Percentiles rank a stretch among this genome's conserved stretches.
Evolutionary conservation across 2,888 invertebrate species (phyloP).

Genomic region (Clostera curtula): DNA sequence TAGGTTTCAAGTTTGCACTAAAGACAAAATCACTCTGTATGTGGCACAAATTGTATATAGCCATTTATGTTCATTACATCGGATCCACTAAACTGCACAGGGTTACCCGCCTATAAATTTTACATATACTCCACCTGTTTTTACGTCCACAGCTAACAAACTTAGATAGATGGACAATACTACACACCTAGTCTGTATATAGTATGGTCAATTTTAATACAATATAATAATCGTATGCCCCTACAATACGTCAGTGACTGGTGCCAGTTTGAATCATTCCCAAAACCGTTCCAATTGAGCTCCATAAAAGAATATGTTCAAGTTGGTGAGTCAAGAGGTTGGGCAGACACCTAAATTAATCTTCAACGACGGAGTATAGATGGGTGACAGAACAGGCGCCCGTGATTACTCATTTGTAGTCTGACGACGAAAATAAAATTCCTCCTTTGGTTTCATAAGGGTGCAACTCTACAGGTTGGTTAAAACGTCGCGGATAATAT

Average conservation of each 20-base stretch:
- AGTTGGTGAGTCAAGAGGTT: slow-evolving; percentile 38
- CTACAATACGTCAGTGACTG: background rate
- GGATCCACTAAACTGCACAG: too few species aligned
- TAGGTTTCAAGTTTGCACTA: too few species aligned
- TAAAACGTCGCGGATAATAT: background rate
- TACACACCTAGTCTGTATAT: too few species aligned
- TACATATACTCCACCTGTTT: too few species aligned
- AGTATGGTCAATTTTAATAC: too few species aligned
- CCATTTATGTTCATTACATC: too few species aligned
- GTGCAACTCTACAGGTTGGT: background rate
- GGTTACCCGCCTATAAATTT: too few species aligned
- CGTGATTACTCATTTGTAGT: slow-evolving; percentile 35
- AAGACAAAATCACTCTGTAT: too few species aligned
- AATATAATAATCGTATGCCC: too few species aligned
- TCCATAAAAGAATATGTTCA: slow-evolving; percentile 25
- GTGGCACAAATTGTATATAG: too few species aligned
- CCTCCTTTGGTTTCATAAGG: background rate
- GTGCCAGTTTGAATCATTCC: slow-evolving; percentile 30
- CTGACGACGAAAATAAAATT: slow-evolving; percentile 1
- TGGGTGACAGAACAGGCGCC: slow-evolving; percentile 26
- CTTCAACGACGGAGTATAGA: slow-evolving; percentile 27
- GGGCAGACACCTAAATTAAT: slow-evolving; percentile 35
- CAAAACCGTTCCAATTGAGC: slow-evolving; percentile 27
- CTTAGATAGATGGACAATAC: too few species aligned
- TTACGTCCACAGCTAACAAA: too few species aligned